These are phyloP conservation scores for Chondrosia reniformis DNA, from an alignment of 37 sponge, comb jelly and placozoan genomes.

Conservation along the genomic window DNA sequence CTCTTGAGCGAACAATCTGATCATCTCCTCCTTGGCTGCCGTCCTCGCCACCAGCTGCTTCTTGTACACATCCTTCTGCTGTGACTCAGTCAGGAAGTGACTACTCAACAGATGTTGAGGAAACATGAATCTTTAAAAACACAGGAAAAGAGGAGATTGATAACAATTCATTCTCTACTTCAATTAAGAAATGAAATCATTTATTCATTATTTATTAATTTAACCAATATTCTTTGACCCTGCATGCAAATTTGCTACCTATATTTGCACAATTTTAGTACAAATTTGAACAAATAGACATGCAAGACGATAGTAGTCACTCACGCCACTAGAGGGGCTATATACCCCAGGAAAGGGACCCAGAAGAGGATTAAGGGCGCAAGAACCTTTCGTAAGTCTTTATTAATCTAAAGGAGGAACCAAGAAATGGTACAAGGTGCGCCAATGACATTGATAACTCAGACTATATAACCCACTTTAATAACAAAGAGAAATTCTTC, in stretches of 20 bases:
- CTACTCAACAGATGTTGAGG: constrained; percentile 45
- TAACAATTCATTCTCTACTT: too few species aligned
- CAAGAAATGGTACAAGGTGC: not conserved
- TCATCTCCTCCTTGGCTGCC: not conserved
- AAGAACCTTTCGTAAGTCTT: constrained; percentile 49
- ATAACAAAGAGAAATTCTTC: constrained; percentile 10
- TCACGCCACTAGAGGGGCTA: constrained; percentile 60
- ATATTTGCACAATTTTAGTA: too few species aligned
- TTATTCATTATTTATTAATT: too few species aligned
- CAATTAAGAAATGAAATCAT: too few species aligned
- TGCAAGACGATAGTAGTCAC: not conserved
- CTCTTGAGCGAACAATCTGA: too few species aligned
- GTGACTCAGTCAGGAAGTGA: constrained; percentile 42
- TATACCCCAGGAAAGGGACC: constrained; percentile 66
- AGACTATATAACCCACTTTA: constrained; percentile 4
- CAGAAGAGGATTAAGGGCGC: constrained; percentile 53
- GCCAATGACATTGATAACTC: not conserved
- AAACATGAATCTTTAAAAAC: constrained; percentile 62
- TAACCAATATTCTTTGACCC: too few species aligned
- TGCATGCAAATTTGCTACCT: too few species aligned
- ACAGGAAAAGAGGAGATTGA: too few species aligned
- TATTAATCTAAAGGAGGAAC: constrained; percentile 27
- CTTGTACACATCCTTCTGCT: constrained; percentile 12
- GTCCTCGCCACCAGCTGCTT: not conserved
- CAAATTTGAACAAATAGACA: too few species aligned